Evolutionary conservation across 1,140 invertebrate genomes (phyloP), one percentile per base, ranked within the genome.

Genomic region (Philaenus spumarius): DNA sequence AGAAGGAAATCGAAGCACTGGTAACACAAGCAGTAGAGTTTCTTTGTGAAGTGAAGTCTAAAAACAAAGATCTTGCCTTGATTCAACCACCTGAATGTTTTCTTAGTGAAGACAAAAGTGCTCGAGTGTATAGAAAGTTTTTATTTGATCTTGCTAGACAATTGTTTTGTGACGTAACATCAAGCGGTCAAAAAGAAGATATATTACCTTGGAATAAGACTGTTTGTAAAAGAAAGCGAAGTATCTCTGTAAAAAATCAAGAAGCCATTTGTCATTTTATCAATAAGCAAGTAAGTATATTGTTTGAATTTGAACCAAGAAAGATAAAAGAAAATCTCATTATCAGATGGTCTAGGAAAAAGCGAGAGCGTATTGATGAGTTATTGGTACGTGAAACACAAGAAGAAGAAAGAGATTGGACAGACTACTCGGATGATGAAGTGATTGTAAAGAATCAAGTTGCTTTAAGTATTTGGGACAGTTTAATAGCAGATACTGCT

Each of bases 341-440:
- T 22, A 81, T 84, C 67, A 77, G 80, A 64, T 84, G 82, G 77
- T 80, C 82, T 53, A 72, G 81, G 11, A 87, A 87, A 69, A 81
- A 84, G 64, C 72, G 84, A 34, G 85, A 89, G 64, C 76, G 81
- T 57, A 85, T 89, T 0, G 86, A 89, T 68, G 82, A 85, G 62
- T 71, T 88, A 42, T 69, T 89, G 30, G 80, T 86, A 1, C 71
- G 80, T 40, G 86, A 88, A 69, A 76, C 83, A 15, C 80, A 82
- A 57, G 80, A 80, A 24, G 85, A 87, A 65, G 86, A 89, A 69
- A 72, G 78, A 4, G 77, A 82, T 47, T 89, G 86, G 85, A 81
- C 83, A 0, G 82, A 84, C 65, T 88, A 84, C 66, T 81, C 85
- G 66, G 73, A 80, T 19, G 85, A 87, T 66, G 85, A 87, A 67